These are phyloP conservation scores for Scomber scombrus DNA, from an alignment of 2,113 vertebrate genomes.

Conservation along the genomic window DNA sequence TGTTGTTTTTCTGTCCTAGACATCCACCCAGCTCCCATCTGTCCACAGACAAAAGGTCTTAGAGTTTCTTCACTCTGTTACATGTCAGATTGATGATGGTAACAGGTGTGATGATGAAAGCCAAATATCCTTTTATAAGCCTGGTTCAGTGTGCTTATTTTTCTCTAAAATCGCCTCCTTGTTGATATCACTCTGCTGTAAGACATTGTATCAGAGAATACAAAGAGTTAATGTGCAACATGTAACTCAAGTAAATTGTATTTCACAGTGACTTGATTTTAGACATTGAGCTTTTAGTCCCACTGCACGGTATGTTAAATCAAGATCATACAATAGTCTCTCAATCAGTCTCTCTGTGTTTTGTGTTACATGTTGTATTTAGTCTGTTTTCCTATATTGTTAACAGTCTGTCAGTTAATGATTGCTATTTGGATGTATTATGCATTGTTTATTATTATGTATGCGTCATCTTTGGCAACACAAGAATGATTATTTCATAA, in stretches of 20 bases:
- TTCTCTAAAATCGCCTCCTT: neutral
- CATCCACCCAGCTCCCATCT: neutral
- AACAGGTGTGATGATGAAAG: constrained; percentile 4
- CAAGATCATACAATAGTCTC: neutral
- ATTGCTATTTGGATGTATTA: neutral
- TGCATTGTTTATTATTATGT: neutral
- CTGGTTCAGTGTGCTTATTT: neutral
- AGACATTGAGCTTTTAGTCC: neutral
- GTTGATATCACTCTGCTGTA: neutral
- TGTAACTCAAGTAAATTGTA: neutral
- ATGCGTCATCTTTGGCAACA: neutral
- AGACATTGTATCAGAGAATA: neutral
- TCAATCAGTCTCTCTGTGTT: neutral
- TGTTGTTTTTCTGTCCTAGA: neutral
- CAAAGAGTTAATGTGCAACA: neutral
- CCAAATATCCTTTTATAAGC: neutral
- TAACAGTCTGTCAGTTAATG: neutral
- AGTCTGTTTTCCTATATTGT: neutral
- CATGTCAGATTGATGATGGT: neutral
- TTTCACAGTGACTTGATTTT: neutral
- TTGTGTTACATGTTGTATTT: neutral
- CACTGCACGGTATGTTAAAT: neutral
- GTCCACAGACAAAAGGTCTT: neutral
- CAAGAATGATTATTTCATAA: neutral
- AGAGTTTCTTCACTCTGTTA: neutral